Evolutionary conservation across 2,797 vertebrate genomes (phyloP).

Genomic region (Acridotheres tristis): DNA sequence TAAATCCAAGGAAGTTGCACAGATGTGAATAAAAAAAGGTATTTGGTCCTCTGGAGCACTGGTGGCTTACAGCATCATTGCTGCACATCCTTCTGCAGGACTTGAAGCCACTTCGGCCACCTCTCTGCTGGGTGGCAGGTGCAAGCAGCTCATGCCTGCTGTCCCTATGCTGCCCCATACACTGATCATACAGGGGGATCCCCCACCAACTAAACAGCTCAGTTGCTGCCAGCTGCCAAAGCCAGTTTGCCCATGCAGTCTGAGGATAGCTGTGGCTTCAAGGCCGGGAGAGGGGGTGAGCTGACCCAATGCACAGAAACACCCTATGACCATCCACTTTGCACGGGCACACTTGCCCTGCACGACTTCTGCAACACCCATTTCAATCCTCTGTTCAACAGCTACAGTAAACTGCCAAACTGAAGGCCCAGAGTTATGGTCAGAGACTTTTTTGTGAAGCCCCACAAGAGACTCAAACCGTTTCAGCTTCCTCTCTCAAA

Average conservation of each 20-base stretch:
- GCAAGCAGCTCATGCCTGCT: rapidly evolving
- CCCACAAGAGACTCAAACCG: neutral
- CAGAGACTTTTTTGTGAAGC: neutral
- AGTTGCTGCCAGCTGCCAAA: neutral
- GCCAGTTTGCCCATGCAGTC: neutral
- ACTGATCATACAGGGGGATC: rapidly evolving
- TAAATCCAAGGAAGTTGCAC: neutral
- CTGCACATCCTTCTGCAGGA: neutral
- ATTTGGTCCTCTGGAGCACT: rapidly evolving
- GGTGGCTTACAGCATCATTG: rapidly evolving
- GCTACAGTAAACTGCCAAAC: neutral
- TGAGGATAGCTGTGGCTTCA: rapidly evolving
- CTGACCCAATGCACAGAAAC: rapidly evolving
- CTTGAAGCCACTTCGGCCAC: neutral
- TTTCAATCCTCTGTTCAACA: neutral
- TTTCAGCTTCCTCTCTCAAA: conserved; percentile 23
- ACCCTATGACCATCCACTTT: rapidly evolving
- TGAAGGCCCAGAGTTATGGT: neutral
- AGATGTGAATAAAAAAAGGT: neutral
- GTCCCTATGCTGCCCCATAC: neutral
- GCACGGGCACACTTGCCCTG: neutral
- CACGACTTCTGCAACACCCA: neutral
- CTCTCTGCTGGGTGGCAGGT: neutral
- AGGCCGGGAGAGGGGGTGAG: rapidly evolving
- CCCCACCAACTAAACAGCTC: neutral